Evolutionary conservation across 2,797 vertebrate genomes (phyloP), one percentile per base, ranked within the genome.

Genomic region (Brachymystax lenok): DNA sequence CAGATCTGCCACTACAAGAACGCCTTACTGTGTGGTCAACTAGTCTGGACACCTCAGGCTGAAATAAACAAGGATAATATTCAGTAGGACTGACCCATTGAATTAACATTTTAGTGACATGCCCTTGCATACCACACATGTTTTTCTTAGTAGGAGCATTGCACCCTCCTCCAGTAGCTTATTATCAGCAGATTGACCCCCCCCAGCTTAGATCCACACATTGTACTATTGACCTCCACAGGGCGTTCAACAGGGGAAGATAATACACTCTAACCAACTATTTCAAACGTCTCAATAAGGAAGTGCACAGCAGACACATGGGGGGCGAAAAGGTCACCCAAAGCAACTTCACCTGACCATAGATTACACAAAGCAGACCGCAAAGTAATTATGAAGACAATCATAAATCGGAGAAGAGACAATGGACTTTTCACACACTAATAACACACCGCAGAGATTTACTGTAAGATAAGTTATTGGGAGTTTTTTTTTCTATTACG

Each of bases 301-400:
- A 87, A 85, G 83, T 77, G 77, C 83, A 82, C 80, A 71, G 78
- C 87, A 77, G 90, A 89, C 91, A 89, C 87, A 87, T 33, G 80
- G 63, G 70, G 78, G 87, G 87, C 77, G 85, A 46, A 83, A 83
- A 89, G 91, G 91, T 93, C 90, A 90, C 64, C 69, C 82, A 86
- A 86, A 88, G 89, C 83, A 87, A 80, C 86, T 87, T 82, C 69
- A 82, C 77, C 85, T 87, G 89, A 90, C 88, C 89, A 88, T 85
- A 91, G 71, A 92, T 91, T 89, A 88, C 89, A 88, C 89, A 89
- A 90, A 83, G 83, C 87, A 80, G 87, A 82, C 83, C 75, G 85
- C 84, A 82, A 91, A 82, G 92, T 91, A 91, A 92, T 93, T 92
- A 93, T 92, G 83, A 75, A 87, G 89, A 90, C 88, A 87, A 90